Base-by-base conservation (phyloP, 1,140 invertebrate genomes). In the Maconellicoccus hirsutus region DNA sequence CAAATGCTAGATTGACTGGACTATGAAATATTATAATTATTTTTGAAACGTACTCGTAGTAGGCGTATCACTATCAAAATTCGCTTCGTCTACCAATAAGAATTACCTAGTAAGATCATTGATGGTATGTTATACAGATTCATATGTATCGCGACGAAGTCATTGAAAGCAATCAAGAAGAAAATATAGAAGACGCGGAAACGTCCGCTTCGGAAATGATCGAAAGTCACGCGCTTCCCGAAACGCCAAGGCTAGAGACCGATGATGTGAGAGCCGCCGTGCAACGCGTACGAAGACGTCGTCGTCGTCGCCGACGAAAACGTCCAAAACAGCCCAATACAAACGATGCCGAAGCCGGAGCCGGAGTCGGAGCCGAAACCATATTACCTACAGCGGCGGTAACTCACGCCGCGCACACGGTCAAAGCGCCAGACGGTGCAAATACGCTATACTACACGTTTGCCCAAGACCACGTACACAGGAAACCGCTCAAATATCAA, bases 391-490 rank as follows among this genome's bases (percentile, higher is more conserved):
- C n/a, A n/a, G n/a, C n/a, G n/a, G n/a, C n/a, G n/a, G n/a, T n/a
- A n/a, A n/a, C n/a, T n/a, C n/a, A n/a, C n/a, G n/a, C n/a, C n/a
- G n/a, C n/a, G n/a, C n/a, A n/a, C n/a, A n/a, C n/a, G n/a, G n/a
- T n/a, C n/a, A n/a, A n/a, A n/a, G n/a, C n/a, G n/a, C n/a, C n/a
- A n/a, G n/a, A n/a, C n/a, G n/a, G n/a, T n/a, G n/a, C n/a, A n/a
- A n/a, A n/a, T n/a, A 66, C 61, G 21, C 61, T n/a, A 19, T 66
- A 66, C 25, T 66, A 66, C 16, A 66, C 61, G 2, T 10, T 66
- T 6, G 1, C 61, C 4, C 10, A 66, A 66, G 61, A 66, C 2
- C 14, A 66, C 22, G 25, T 25, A 12, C 21, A 16, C 22, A 10
- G 61, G 10, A 66, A 66, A 26, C 22, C 61, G 1, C 10, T 66